Evolutionary conservation across 2,888 invertebrate genomes (phyloP).

Genomic region (Smittia aterrima): DNA sequence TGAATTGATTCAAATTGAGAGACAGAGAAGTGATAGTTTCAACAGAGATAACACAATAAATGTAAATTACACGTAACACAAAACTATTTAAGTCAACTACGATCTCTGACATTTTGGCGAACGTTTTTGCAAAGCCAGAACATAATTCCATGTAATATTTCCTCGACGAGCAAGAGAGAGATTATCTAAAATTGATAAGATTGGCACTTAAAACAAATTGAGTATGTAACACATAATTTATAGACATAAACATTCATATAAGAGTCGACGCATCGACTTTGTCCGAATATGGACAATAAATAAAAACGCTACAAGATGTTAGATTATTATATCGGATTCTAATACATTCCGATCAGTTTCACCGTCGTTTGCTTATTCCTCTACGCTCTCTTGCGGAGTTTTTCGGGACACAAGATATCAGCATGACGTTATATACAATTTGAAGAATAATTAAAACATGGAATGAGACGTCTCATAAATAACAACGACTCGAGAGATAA

Average conservation of each 20-base stretch:
- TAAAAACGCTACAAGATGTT: conserved; percentile 15
- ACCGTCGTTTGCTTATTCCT: not conserved
- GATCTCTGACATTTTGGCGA: not conserved
- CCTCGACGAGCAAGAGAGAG: not conserved
- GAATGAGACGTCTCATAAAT: conserved; percentile 14
- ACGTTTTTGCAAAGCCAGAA: not conserved
- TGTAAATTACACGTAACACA: not conserved
- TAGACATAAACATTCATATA: conserved; percentile 16
- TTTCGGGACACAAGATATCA: conserved; percentile 20
- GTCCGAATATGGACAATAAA: conserved; percentile 31
- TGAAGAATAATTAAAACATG: conserved; percentile 31
- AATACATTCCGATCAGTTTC: conserved; percentile 15
- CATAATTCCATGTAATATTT: conserved; percentile 30
- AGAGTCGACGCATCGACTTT: not conserved
- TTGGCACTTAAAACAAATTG: conserved; percentile 36
- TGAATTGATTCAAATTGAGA: too few species aligned
- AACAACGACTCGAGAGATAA: conserved; percentile 7
- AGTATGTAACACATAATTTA: conserved; percentile 31
- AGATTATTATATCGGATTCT: conserved; percentile 22
- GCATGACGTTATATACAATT: conserved; percentile 18
- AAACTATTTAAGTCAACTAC: not conserved
- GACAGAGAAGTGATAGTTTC: too few species aligned
- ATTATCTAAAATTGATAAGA: conserved; percentile 30
- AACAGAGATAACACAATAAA: too few species aligned
- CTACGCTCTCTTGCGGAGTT: not conserved